A percentile compares a stretch with the other conserved stretches of the same genome.
Conservation (phyloP, 2,797 vertebrate genomes). For the Danio aesculapii region DNA sequence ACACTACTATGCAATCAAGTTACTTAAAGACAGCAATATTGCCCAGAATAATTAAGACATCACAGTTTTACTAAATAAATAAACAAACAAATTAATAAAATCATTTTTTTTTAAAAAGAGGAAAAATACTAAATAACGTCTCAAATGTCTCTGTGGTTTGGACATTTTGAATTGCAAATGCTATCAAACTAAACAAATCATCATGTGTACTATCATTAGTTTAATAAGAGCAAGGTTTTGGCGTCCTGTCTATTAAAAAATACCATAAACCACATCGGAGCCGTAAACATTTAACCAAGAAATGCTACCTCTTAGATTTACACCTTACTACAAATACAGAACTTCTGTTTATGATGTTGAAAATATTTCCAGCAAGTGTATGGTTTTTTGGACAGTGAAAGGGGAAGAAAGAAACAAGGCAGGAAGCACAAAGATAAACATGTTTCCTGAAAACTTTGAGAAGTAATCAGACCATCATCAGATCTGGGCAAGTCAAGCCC, state of each 20-base stretch:
- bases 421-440: background rate
- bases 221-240: background rate
- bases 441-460: constrained; percentile 25
- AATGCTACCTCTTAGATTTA: background rate
- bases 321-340: background rate
- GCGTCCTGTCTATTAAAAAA: background rate
- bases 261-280: too few relatives aligned
- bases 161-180: too few relatives aligned
- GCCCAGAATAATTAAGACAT: too few relatives aligned
- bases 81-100: too few relatives aligned
- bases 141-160: too few relatives aligned
- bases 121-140: too few relatives aligned
- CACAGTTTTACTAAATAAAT: too few relatives aligned
- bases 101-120: too few relatives aligned
- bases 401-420: constrained; percentile 7
- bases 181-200: background rate
- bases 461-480: background rate
- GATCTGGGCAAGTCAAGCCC: background rate
- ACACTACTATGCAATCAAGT: too few relatives aligned
- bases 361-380: background rate
- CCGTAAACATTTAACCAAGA: background rate
- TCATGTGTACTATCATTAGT: too few relatives aligned
- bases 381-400: background rate
- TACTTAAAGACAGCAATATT: too few relatives aligned
- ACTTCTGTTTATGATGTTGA: background rate